These are phyloP conservation scores for Turritopsis dohrnii DNA, from an alignment of 30 jellyfish, hydroid and myxozoan genomes.

Conservation along the genomic window DNA sequence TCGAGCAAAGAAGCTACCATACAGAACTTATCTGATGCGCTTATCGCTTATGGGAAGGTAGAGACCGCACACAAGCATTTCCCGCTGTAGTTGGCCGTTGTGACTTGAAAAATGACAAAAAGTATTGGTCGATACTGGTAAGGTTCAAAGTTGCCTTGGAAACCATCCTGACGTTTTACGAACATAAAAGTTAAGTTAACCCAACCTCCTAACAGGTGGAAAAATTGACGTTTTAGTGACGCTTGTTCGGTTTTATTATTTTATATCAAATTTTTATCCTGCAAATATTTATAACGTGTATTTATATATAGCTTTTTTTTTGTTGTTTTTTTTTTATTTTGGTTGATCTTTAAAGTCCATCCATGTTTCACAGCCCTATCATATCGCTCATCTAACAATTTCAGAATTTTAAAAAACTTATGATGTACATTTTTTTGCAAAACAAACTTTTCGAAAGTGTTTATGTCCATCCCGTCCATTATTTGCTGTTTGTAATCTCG, in stretches of 20 bases:
- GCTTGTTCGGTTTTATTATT: not conserved
- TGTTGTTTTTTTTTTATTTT: not conserved
- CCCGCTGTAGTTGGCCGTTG: constrained; percentile 7
- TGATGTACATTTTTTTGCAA: too few species aligned
- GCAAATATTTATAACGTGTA: not conserved
- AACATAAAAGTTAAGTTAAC: not conserved
- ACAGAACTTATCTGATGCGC: constrained; percentile 36
- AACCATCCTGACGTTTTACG: too few species aligned
- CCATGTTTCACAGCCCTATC: not conserved
- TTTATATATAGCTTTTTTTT: too few species aligned
- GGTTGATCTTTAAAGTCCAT: not conserved
- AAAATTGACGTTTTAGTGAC: not conserved
- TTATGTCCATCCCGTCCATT: too few species aligned
- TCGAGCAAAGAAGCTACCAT: constrained; percentile 28
- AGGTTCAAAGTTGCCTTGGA: too few species aligned
- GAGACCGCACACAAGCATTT: constrained; percentile 70
- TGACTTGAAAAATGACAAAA: not conserved
- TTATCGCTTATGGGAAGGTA: constrained; percentile 37
- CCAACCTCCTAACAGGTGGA: not conserved
- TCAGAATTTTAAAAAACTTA: too few species aligned
- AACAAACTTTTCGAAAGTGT: too few species aligned
- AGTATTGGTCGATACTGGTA: too few species aligned
- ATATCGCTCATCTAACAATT: too few species aligned
- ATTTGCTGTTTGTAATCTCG: too few species aligned
- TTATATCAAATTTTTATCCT: not conserved